phyloP scores from a whole-genome alignment of 1,140 invertebrate species.

The Atta cephalotes region DNA sequence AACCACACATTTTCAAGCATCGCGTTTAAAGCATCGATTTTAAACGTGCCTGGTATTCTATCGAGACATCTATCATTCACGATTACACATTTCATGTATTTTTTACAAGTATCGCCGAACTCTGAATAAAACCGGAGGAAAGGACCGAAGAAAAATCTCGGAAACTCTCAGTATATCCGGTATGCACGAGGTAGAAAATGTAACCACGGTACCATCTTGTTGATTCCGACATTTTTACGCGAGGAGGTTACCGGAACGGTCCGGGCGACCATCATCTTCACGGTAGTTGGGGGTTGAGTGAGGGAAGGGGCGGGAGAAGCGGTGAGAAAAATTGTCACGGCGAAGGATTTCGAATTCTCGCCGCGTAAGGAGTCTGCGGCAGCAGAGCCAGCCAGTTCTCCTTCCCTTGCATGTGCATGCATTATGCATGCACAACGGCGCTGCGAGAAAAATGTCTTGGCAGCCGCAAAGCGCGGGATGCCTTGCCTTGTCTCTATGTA shows the following conservation, averaged over 20 bases:
- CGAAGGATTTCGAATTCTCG: conserved; percentile 78
- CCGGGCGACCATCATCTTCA: conserved; percentile 52
- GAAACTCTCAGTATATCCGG: not conserved
- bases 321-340: conserved; percentile 62
- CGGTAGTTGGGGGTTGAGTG: not conserved
- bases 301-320: not conserved
- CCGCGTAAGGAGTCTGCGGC: conserved; percentile 71
- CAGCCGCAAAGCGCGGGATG: conserved; percentile 64
- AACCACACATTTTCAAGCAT: not conserved
- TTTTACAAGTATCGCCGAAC: not conserved
- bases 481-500: conserved; percentile 31
- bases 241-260: conserved; percentile 32
- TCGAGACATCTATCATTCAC: conserved; percentile 46
- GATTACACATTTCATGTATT: conserved; percentile 3
- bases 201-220: conserved; percentile 34
- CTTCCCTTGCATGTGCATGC: conserved; percentile 67
- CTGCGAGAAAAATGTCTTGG: conserved; percentile 74
- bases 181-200: not conserved
- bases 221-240: conserved; percentile 57
- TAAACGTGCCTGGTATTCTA: conserved; percentile 19
- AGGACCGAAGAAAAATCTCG: conserved; percentile 38
- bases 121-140: not conserved
- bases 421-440: conserved; percentile 72
- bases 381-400: conserved; percentile 36
- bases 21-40: conserved; percentile 40